These are phyloP conservation scores for Mechanitis mazaeus DNA, from an alignment of 2,888 invertebrate genomes.

Conservation along the genomic window DNA sequence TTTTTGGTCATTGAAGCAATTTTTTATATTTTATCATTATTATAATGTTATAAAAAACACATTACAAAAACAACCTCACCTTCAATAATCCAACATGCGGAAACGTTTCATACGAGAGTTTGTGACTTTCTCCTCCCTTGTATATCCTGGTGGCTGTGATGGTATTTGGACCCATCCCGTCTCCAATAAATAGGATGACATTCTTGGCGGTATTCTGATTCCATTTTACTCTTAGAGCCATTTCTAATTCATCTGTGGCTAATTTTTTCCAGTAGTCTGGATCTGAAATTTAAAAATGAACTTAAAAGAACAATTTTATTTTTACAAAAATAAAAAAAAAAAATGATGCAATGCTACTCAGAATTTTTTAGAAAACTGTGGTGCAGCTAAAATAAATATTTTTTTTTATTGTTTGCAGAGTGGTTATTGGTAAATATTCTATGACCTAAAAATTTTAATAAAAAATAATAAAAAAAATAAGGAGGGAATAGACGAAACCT, in stretches of 20 bases:
- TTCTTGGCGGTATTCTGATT: conserved; percentile 84
- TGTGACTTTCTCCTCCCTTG: conserved; percentile 83
- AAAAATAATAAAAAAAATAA: no score
- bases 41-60: no score
- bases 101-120: conserved; percentile 87
- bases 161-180: conserved; percentile 93
- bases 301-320: not conserved
- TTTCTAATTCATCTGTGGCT: conserved; percentile 70
- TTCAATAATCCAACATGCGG: conserved; percentile 89
- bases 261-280: conserved; percentile 65
- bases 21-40: no score
- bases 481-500: no score
- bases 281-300: conserved; percentile 39
- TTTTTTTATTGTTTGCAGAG: no score
- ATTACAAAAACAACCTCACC: conserved; percentile 59
- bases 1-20: no score
- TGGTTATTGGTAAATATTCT: no score
- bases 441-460: no score
- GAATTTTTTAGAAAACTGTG: no score
- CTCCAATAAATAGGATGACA: conserved; percentile 90
- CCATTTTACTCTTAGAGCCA: conserved; percentile 74
- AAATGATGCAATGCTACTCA: not conserved
- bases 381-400: no score
- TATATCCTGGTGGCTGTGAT: conserved; percentile 89
- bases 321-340: not conserved